Evolutionary conservation across 2,797 vertebrate species (phyloP).

Genomic region (Orientallactaga sibirica): DNA sequence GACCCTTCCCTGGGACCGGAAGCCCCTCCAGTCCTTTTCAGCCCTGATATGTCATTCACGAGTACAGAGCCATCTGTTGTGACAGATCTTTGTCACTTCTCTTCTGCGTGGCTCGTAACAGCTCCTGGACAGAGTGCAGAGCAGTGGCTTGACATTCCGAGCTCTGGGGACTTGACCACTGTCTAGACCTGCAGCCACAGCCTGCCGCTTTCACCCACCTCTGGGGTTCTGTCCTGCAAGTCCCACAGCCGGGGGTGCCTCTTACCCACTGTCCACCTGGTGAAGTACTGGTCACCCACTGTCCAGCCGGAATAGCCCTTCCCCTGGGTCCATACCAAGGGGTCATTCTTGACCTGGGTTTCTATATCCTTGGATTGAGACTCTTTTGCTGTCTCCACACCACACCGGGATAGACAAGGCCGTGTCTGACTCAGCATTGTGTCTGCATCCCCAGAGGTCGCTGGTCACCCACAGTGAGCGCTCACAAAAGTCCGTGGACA

Average conservation of each 20-base stretch:
- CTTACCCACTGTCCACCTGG: neutral
- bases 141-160: no score
- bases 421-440: neutral
- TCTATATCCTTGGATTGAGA: neutral
- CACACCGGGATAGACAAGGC: no score
- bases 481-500: accelerated
- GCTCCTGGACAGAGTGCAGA: neutral
- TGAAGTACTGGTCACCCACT: neutral
- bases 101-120: neutral
- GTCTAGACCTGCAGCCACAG: accelerated
- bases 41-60: neutral
- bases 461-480: neutral
- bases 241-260: neutral
- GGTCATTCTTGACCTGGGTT: neutral
- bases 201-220: accelerated
- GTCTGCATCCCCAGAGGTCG: neutral
- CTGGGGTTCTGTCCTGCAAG: neutral
- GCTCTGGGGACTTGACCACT: no score
- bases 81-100: neutral
- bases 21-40: neutral
- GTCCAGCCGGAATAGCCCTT: neutral
- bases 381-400: neutral
- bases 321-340: neutral
- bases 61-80: neutral
- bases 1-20: neutral